Conservation (phyloP, 2,888 invertebrate genomes). For the Empis stercorea region DNA sequence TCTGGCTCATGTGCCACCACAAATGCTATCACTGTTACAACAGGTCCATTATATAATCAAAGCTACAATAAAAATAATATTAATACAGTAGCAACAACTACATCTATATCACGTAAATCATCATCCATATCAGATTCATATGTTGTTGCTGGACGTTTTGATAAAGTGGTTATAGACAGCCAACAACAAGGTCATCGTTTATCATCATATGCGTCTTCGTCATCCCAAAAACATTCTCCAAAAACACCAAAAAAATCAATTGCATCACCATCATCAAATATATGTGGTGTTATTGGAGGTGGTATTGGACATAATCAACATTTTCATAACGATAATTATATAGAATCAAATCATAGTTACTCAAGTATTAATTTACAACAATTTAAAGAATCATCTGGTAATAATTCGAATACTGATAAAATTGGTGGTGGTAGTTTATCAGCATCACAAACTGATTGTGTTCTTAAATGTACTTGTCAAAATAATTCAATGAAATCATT, state of each 20-base stretch:
- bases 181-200: conserved; percentile 20
- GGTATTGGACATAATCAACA: neutral
- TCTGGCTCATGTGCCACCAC: conserved; percentile 35
- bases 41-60: neutral
- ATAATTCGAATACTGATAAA: conserved; percentile 12
- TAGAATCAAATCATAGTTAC: conserved; percentile 4
- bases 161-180: conserved; percentile 15
- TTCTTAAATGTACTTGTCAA: conserved; percentile 16
- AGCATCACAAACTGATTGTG: conserved; percentile 14
- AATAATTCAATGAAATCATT: conserved; percentile 8
- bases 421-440: conserved; percentile 14
- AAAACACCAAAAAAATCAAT: conserved; percentile 12
- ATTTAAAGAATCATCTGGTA: conserved; percentile 7
- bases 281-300: neutral
- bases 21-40: neutral
- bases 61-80: neutral
- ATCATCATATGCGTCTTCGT: conserved; percentile 18
- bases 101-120: neutral
- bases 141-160: conserved; percentile 11
- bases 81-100: conserved; percentile 1
- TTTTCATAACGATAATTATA: neutral
- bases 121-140: neutral
- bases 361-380: conserved; percentile 8
- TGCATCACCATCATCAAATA: neutral
- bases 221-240: conserved; percentile 12